These are phyloP conservation scores for Takifugu rubripes DNA, from an alignment of 2,797 vertebrate species.

Conservation along the genomic window DNA sequence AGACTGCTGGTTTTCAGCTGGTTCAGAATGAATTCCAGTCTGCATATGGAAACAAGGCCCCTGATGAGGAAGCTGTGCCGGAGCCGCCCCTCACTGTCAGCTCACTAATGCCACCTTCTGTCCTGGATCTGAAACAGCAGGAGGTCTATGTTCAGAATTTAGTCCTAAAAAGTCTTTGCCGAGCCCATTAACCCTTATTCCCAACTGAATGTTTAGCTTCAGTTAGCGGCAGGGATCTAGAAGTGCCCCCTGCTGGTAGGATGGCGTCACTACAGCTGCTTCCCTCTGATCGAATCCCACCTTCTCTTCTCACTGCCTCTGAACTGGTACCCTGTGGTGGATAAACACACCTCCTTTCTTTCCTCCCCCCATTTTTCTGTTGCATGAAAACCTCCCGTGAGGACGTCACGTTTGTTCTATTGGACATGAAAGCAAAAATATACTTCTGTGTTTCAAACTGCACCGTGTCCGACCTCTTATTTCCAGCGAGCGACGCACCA, in stretches of 20 bases:
- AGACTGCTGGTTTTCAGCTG: background rate
- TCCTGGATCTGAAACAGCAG: constrained; percentile 5
- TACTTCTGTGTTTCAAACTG: constrained; percentile 72
- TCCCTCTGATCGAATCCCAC: constrained; percentile 11
- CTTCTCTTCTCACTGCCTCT: constrained; percentile 66
- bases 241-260: constrained; percentile 67
- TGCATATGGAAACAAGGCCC: constrained; percentile 23
- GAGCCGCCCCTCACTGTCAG: constrained; percentile 12
- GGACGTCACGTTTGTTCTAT: constrained; percentile 72
- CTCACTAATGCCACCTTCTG: constrained; percentile 30
- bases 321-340: constrained; percentile 57
- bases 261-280: constrained; percentile 51
- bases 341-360: constrained; percentile 36
- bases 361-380: constrained; percentile 67
- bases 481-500: constrained; percentile 10
- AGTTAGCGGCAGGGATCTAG: constrained; percentile 50
- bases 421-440: constrained; percentile 72
- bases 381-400: constrained; percentile 78
- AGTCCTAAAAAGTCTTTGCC: no score
- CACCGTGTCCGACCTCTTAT: constrained; percentile 41
- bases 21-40: constrained; percentile 1
- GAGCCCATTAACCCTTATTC: no score
- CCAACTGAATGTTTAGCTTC: constrained; percentile 7
- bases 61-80: constrained; percentile 17
- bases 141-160: no score